Percentiles rank a stretch among this genome's conserved stretches.
These are phyloP conservation scores for Coelinius sp. DNA, from an alignment of 2,888 invertebrate species.

Conservation along the genomic window DNA sequence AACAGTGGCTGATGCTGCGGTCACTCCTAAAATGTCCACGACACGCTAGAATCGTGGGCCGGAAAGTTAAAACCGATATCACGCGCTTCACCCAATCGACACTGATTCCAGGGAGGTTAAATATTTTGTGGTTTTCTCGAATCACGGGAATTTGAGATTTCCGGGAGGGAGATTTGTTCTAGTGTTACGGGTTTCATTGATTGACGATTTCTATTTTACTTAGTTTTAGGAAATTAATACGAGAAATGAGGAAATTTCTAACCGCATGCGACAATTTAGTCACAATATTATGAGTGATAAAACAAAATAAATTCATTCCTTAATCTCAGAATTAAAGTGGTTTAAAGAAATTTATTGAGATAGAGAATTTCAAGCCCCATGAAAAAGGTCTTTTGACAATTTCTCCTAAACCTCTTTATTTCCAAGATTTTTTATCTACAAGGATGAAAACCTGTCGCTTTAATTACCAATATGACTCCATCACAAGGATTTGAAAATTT, in stretches of 20 bases:
- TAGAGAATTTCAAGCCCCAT: too few species aligned
- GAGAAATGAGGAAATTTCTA: neutral
- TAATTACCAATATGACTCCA: neutral
- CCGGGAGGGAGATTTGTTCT: conserved; percentile 12
- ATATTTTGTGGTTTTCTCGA: conserved; percentile 18
- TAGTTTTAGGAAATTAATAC: neutral
- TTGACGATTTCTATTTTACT: neutral
- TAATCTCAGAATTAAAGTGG: too few species aligned
- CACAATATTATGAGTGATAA: too few species aligned
- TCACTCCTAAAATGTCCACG: conserved; percentile 42
- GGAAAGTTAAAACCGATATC: conserved; percentile 50
- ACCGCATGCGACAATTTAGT: too few species aligned
- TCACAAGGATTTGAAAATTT: conserved; percentile 25
- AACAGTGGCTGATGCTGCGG: conserved; percentile 42
- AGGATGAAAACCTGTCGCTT: neutral
- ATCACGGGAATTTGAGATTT: conserved; percentile 10
- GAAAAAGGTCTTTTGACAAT: too few species aligned
- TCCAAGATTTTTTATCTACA: neutral
- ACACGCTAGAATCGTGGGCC: conserved; percentile 50
- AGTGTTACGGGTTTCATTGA: neutral
- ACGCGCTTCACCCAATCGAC: conserved; percentile 9
- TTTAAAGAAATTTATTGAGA: too few species aligned
- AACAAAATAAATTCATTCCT: too few species aligned
- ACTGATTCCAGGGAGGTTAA: conserved; percentile 3
- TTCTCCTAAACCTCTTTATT: too few species aligned